Base-by-base conservation (phyloP, 2,797 vertebrate species). In the Hozukius guyotensis region DNA sequence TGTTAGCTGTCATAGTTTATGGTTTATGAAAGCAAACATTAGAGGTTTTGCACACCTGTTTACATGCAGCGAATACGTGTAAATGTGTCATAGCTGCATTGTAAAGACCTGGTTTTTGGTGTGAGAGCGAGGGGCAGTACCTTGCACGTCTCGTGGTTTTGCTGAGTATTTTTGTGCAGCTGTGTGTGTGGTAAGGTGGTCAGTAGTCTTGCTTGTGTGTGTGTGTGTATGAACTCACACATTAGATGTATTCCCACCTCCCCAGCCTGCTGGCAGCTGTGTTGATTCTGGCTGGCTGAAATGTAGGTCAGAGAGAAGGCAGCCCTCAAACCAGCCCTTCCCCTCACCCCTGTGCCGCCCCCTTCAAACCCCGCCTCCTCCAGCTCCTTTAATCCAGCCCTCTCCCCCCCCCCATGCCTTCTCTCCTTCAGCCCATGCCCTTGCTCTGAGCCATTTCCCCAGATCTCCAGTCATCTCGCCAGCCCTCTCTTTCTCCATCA, bases 261-360 rank as follows among this genome's bases (percentile, higher is more conserved):
- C 49, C 56, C 78, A 53, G 83, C 38, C 75, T 55, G 61, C 83
- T 68, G 78, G 86, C 91, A 89, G 91, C 88, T 91, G 78, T 90
- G 90, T 92, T 87, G 88, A 91, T 81, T 88, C 78, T 91, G 91
- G 72, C 84, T 81, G 77, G 87, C 78, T 88, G 78, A 88, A 94
- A 95, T 94, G 91, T 94, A 93, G 94, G 94, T 94, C 94, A 95
- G 64, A 87, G 83, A 87, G 77, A 84, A 87, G 64, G 46, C 84
- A 69, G 72, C 81, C 83, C 86, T 78, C 75, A 59, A 78, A 81
- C 49, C 55, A 64, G 66, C 31, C 63, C 63, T 42, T 38, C 65
- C 53, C 36, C 73, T 59, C 64, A 8, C 57, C 68, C 56, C 38
- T 22, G 46, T 60, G 63, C 75, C 24, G 12, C 68, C 81, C 55